Evolutionary conservation across 2,888 invertebrate species (phyloP), one percentile per base, ranked within the genome.

Genomic region (Plutella xylostella): DNA sequence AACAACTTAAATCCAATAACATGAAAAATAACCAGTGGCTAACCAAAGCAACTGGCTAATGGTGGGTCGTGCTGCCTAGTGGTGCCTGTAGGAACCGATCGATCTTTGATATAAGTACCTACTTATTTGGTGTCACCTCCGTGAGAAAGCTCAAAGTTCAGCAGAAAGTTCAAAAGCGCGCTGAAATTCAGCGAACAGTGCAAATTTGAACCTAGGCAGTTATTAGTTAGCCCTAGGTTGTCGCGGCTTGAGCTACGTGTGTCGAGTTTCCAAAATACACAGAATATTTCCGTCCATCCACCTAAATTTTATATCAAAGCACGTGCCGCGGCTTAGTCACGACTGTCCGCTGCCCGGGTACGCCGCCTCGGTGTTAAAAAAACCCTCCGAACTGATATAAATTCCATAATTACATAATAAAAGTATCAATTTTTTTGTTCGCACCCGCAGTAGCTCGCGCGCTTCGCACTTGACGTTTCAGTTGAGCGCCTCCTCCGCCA

Each of bases 241-340:
- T 33, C 33, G 33, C 15, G 17, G 33, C 2, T n/a, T 15, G n/a
- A 14, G 33, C 11, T 33, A 17, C 33, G 33, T 33, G 17, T 33
- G 33, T 33, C 33, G 33, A 2, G 33, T 33, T 74, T 33, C 73
- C 60, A 64, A 77, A 78, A 77, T 77, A 78, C 72, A 69, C 63
- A 64, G 63, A 58, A 59, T 58, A 58, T 66, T 70, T 72, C 65
- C 68, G 57, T 60, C 60, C 58, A 61, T 64, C 69, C 66, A 70
- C 63, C 69, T 70, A 72, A 76, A 77, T 72, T 75, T 76, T 74
- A 69, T 68, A 70, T 70, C 61, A 70, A 68, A 68, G 54, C 72
- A 73, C 65, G 71, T 70, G 72, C 68, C 66, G 52, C 53, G 45
- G 58, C 63, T 74, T 77, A 78, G 79, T 79, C 76, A 77, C 77